Percentiles rank a stretch among this genome's conserved stretches.
Evolutionary conservation across 1,140 invertebrate species (phyloP).

Genomic region (Trichomalopsis sarcophagae): DNA sequence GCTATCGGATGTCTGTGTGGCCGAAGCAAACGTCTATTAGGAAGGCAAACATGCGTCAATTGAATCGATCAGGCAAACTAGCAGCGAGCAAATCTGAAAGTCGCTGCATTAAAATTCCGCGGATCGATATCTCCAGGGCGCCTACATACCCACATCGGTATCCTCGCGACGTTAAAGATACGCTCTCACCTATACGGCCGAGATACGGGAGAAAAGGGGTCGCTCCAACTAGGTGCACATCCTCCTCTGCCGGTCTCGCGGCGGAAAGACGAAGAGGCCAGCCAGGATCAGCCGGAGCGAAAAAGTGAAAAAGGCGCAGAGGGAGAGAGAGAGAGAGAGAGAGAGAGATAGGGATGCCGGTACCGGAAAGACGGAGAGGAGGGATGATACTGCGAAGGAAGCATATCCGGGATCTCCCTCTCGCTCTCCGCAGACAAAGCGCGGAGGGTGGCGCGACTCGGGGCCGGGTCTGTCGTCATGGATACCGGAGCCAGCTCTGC

Average conservation of each 20-base stretch:
- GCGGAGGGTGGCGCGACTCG: constrained; percentile 67
- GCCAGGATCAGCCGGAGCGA: constrained; percentile 5
- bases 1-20: constrained; percentile 46
- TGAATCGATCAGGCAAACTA: neutral
- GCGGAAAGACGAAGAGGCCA: constrained; percentile 44
- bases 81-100: neutral
- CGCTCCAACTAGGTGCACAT: constrained; percentile 48
- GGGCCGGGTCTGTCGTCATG: constrained; percentile 74
- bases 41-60: constrained; percentile 59
- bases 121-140: neutral
- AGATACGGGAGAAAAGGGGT: constrained; percentile 11
- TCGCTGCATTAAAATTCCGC: neutral
- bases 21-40: constrained; percentile 69
- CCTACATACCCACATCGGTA: neutral
- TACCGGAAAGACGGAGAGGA: constrained; percentile 27
- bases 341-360: constrained; percentile 4
- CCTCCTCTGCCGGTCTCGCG: constrained; percentile 12
- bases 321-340: constrained; percentile 28
- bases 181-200: neutral
- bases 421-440: constrained; percentile 54
- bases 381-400: constrained; percentile 57
- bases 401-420: constrained; percentile 21
- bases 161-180: neutral
- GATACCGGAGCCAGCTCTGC: constrained; percentile 66
- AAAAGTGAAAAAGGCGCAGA: constrained; percentile 34